Percentiles rank a stretch among this genome's conserved stretches.
phyloP scores from a whole-genome alignment of 1,140 invertebrate species.

The Atta texana region DNA sequence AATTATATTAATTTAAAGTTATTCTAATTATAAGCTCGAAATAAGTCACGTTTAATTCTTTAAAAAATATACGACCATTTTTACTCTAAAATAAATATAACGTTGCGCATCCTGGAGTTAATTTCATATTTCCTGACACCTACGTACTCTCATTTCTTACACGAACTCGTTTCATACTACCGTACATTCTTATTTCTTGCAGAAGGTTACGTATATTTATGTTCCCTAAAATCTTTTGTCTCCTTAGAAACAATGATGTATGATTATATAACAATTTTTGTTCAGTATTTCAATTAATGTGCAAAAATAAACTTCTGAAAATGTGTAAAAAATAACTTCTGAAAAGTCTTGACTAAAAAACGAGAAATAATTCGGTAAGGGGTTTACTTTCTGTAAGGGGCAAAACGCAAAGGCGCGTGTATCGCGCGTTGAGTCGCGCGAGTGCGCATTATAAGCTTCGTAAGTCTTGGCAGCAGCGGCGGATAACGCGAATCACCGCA shows the following conservation, averaged over 20 bases:
- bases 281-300: not conserved
- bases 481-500: slow-evolving; percentile 74
- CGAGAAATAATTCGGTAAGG: not conserved
- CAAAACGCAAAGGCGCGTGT: not conserved
- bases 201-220: not conserved
- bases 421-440: slow-evolving; percentile 10
- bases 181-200: not conserved
- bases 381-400: not conserved
- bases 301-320: not conserved
- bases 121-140: not conserved
- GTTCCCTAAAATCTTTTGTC: not conserved
- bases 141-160: not conserved
- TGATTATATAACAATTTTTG: not conserved
- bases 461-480: slow-evolving; percentile 58
- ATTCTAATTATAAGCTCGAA: too few species aligned
- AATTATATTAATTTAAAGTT: too few species aligned
- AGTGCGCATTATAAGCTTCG: slow-evolving; percentile 63
- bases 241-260: not conserved
- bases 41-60: too few species aligned
- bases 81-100: not conserved
- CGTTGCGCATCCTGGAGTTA: not conserved
- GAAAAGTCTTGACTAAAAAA: not conserved
- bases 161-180: not conserved
- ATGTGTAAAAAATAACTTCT: not conserved
- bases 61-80: too few species aligned